Conservation (phyloP, 35 echinoderm and acorn worm genomes). For the Eucidaris tribuloides region DNA sequence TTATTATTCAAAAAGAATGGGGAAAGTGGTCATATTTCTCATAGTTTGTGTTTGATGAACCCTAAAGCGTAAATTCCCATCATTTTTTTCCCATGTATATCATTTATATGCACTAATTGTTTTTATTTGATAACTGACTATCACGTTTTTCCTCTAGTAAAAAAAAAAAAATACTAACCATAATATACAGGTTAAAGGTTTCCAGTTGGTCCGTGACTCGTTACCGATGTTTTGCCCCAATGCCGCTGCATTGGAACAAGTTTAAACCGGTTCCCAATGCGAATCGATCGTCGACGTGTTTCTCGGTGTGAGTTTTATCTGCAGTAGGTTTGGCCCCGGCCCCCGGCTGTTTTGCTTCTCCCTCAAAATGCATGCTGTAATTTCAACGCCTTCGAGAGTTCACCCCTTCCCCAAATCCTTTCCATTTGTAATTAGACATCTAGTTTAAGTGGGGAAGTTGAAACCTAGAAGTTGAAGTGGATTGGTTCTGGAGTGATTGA, state of each 20-base stretch:
- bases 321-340: not conserved
- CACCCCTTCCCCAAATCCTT: not conserved
- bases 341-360: not conserved
- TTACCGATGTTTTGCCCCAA: conserved; percentile 72
- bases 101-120: too few species aligned
- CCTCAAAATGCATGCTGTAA: too few species aligned
- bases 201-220: conserved; percentile 56
- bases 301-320: not conserved
- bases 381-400: not conserved
- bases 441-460: not conserved
- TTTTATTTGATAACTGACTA: too few species aligned
- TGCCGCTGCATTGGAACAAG: conserved; percentile 17
- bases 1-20: too few species aligned
- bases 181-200: conserved; percentile 21
- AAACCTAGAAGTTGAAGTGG: not conserved
- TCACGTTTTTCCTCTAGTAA: too few species aligned
- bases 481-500: not conserved
- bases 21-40: too few species aligned
- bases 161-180: not conserved
- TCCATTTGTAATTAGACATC: not conserved
- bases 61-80: not conserved
- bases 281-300: not conserved
- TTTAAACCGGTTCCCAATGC: not conserved
- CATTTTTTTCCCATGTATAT: not conserved
- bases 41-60: too few species aligned